These are phyloP conservation scores for Scotopteryx bipunctaria DNA, from an alignment of 2,888 invertebrate species.

Conservation along the genomic window DNA sequence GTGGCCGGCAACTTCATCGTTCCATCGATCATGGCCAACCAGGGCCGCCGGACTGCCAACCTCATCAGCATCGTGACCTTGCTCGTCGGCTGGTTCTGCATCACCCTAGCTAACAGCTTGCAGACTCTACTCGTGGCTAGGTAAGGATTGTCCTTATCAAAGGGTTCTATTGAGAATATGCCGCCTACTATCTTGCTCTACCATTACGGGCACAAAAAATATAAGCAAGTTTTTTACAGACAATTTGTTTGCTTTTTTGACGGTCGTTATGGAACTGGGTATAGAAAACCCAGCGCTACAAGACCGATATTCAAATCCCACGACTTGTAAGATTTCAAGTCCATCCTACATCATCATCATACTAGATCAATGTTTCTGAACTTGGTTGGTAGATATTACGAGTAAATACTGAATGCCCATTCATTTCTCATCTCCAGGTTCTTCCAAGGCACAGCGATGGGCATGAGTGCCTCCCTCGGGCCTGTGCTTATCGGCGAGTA, in stretches of 20 bases:
- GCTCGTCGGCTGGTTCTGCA: slow-evolving; percentile 79
- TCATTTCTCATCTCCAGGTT: slow-evolving; percentile 45
- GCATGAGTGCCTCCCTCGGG: slow-evolving; percentile 64
- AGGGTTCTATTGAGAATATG: not conserved
- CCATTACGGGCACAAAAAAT: no score
- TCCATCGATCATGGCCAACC: slow-evolving; percentile 74
- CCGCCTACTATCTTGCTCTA: no score
- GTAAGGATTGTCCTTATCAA: slow-evolving; percentile 21
- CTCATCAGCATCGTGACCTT: slow-evolving; percentile 70
- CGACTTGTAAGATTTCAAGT: no score
- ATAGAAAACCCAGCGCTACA: no score
- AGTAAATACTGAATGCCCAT: no score
- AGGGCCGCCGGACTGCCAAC: slow-evolving; percentile 79
- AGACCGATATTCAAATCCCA: no score
- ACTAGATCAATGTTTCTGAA: no score
- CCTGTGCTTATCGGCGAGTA: slow-evolving; percentile 76
- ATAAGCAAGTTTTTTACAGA: no score
- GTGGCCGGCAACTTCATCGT: slow-evolving; percentile 61
- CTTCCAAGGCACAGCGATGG: slow-evolving; percentile 64
- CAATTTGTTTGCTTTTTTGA: no score
- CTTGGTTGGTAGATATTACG: no score
- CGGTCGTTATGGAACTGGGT: no score
- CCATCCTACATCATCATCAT: no score
- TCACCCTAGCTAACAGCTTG: slow-evolving; percentile 64
- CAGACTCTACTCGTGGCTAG: slow-evolving; percentile 51